These are phyloP conservation scores for Cantharis rufa DNA, from an alignment of 2,888 invertebrate species.

Conservation along the genomic window DNA sequence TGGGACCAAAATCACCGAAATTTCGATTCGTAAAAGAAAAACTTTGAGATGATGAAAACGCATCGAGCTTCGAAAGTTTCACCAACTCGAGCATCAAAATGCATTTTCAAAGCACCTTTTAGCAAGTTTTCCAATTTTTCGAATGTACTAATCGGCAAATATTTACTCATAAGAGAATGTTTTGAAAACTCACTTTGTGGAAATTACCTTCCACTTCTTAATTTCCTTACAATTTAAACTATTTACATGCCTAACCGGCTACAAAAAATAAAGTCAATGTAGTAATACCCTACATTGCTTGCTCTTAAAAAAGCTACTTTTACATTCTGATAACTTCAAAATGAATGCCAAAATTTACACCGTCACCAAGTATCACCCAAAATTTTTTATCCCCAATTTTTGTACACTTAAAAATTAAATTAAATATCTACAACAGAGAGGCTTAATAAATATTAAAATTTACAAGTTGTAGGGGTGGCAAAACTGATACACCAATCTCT, in stretches of 20 bases:
- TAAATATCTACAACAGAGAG: conserved; percentile 31
- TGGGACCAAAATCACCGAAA: conserved; percentile 74
- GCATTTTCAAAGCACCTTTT: conserved; percentile 10
- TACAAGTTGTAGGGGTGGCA: conserved; percentile 92
- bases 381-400: conserved; percentile 14
- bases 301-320: conserved; percentile 32
- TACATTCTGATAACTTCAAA: conserved; percentile 52
- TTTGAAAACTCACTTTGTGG: conserved; percentile 47
- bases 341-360: conserved; percentile 38
- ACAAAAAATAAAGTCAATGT: conserved; percentile 33
- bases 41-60: conserved; percentile 7
- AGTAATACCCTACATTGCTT: conserved; percentile 51
- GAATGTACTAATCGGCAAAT: conserved; percentile 53
- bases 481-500: conserved; percentile 98
- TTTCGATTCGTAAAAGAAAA: conserved; percentile 38
- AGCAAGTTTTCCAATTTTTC: conserved; percentile 10
- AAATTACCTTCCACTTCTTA: conserved; percentile 60
- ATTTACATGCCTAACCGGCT: conserved; percentile 43
- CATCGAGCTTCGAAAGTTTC: conserved; percentile 45
- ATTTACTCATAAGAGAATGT: conserved; percentile 46
- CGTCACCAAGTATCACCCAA: conserved; percentile 36
- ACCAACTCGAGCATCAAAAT: conserved; percentile 42
- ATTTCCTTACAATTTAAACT: conserved; percentile 20
- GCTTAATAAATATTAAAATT: conserved; percentile 38
- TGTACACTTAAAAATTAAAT: conserved; percentile 27